phyloP scores from a whole-genome alignment of 2,113 vertebrate genomes.

The Naja naja region DNA sequence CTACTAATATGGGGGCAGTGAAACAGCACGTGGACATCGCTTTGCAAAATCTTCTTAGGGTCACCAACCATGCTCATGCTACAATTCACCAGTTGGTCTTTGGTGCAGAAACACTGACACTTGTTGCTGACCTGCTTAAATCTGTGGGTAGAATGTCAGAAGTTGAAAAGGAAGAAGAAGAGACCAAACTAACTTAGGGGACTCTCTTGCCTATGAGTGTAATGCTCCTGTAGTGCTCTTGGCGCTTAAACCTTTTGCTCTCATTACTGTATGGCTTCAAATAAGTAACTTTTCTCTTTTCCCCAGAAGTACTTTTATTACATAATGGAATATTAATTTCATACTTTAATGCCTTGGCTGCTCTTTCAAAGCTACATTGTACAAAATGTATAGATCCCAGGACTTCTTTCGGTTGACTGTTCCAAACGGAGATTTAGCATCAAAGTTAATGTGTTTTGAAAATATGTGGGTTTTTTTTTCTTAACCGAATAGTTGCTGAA shows the following conservation, averaged over 20 bases:
- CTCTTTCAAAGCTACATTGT: neutral
- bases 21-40: slow-evolving; percentile 69
- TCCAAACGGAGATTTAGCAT: neutral
- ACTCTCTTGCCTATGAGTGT: rapidly evolving
- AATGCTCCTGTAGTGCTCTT: rapidly evolving
- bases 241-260: neutral
- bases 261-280: neutral
- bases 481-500: neutral
- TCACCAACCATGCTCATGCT: slow-evolving; percentile 59
- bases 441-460: neutral
- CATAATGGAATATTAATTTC: slow-evolving; percentile 5
- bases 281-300: neutral
- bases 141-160: slow-evolving; percentile 61
- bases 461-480: neutral
- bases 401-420: neutral
- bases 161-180: slow-evolving; percentile 38
- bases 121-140: slow-evolving; percentile 60
- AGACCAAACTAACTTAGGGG: neutral
- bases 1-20: slow-evolving; percentile 57
- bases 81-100: slow-evolving; percentile 62
- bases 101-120: slow-evolving; percentile 17
- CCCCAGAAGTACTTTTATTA: slow-evolving; percentile 8
- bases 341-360: neutral
- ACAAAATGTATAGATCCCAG: neutral
- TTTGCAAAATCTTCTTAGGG: slow-evolving; percentile 70